Evolutionary conservation across 2,797 vertebrate genomes (phyloP).

Genomic region (Gouania willdenowi): DNA sequence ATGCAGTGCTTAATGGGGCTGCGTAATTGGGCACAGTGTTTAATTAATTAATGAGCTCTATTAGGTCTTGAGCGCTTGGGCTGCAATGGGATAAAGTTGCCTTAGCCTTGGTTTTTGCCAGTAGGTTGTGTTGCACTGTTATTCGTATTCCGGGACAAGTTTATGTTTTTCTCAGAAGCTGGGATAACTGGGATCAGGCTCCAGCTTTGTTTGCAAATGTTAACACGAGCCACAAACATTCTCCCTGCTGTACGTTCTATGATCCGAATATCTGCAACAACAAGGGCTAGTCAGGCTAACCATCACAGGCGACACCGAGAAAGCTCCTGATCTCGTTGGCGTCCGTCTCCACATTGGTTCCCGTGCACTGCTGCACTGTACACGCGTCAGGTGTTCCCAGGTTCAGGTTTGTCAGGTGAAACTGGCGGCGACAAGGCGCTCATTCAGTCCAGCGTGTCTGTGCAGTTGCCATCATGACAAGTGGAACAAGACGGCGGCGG

Average conservation of each 20-base stretch:
- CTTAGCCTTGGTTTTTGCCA: slow-evolving; percentile 24
- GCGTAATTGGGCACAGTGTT: slow-evolving; percentile 75
- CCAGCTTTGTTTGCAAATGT: slow-evolving; percentile 30
- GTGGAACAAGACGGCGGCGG: too few species aligned
- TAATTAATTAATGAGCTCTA: slow-evolving; percentile 76
- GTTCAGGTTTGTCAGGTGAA: slow-evolving; percentile 51
- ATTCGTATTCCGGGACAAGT: slow-evolving; percentile 5
- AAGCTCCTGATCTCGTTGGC: too few species aligned
- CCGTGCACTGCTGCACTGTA: slow-evolving; percentile 7
- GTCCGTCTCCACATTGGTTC: slow-evolving; percentile 27
- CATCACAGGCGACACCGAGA: too few species aligned
- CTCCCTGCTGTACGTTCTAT: slow-evolving; percentile 7
- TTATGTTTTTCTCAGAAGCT: background rate
- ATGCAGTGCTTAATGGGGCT: slow-evolving; percentile 76
- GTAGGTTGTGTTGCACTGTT: slow-evolving; percentile 20
- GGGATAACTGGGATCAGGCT: slow-evolving; percentile 4
- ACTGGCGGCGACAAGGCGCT: slow-evolving; percentile 30
- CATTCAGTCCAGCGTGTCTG: slow-evolving; percentile 37
- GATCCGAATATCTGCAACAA: slow-evolving; percentile 15
- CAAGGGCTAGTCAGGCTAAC: too few species aligned
- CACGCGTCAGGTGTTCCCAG: slow-evolving; percentile 32
- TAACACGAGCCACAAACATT: slow-evolving; percentile 16
- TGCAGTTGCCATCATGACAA: slow-evolving; percentile 25
- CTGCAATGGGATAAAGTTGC: slow-evolving; percentile 51
- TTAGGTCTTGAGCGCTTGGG: slow-evolving; percentile 57